Base-by-base conservation (phyloP, 2,888 invertebrate genomes). In the Ornithoptera priamus region DNA sequence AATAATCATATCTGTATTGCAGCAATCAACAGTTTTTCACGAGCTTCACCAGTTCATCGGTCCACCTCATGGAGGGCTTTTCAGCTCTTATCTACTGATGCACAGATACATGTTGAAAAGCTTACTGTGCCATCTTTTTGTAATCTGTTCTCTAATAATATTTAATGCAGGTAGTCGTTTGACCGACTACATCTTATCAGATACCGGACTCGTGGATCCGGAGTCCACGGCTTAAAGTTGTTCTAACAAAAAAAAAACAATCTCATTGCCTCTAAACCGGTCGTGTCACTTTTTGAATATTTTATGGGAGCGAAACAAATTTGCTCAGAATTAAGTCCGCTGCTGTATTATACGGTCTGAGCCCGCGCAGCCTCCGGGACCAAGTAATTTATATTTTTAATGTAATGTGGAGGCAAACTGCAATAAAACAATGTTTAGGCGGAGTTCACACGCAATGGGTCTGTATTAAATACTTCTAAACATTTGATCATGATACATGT, bases 311-410 rank as follows among this genome's bases (percentile, higher is more conserved):
- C 72, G 65, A 68, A 62, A 70, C 70, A 71, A 75, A 72, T 77
- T 80, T 81, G 80, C 77, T 50, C 42, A 46, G 65, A 66, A 65
- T 69, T 69, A 69, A 65, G 65, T 65, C 62, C 62, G 69, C 53
- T 60, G 56, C 62, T 69, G 42, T 61, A 66, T 69, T 65, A 69
- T 69, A 69, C 65, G 65, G 58, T 46, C 66, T 42, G 50, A 39
- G 68, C 66, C 74, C 67, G 63, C 61, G 63, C 69, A 46, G 73
- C 70, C 74, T 74, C 71, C 67, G 65, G 70, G 75, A 75, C 70
- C 72, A 65, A 57, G 75, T 77, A 80, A 84, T 82, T 81, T 79
- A 75, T 80, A 77, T 79, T 78, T 74, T 76, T 76, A 75, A 73
- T 73, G 56, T 61, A 69, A 65, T 61, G 42, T 30, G 61, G 36